Evolutionary conservation across 2,888 invertebrate genomes (phyloP).

Genomic region (Stegana nigrithorax): DNA sequence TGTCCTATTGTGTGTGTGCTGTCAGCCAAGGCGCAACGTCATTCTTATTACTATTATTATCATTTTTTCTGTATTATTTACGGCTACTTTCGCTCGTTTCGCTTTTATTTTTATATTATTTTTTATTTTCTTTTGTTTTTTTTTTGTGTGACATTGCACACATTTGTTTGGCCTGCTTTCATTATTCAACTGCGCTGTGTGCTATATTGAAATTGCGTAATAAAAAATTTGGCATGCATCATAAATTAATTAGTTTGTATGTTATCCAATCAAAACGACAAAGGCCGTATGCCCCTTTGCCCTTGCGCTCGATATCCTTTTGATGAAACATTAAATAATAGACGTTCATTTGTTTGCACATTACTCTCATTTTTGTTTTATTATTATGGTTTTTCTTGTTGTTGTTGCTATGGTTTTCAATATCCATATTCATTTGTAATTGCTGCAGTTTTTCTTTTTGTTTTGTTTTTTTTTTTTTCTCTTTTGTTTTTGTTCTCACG

Average conservation of each 20-base stretch:
- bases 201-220: background rate
- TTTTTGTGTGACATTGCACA: background rate
- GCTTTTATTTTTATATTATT: background rate
- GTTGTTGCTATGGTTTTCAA: background rate
- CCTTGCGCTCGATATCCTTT: background rate
- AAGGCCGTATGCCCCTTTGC: no score
- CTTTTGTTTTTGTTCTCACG: background rate
- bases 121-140: background rate
- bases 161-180: background rate
- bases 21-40: no score
- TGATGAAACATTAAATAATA: background rate
- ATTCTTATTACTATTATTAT: no score
- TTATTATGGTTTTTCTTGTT: background rate
- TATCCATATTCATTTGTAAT: no score
- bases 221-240: no score
- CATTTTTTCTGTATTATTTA: no score
- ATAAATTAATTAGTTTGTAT: no score
- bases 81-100: background rate
- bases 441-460: background rate
- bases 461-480: background rate
- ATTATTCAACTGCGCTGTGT: background rate
- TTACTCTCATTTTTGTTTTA: background rate
- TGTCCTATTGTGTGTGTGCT: background rate
- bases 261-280: no score
- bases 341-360: background rate